Evolutionary conservation across 1,140 invertebrate genomes (phyloP).

Genomic region (Listronotus bonariensis): DNA sequence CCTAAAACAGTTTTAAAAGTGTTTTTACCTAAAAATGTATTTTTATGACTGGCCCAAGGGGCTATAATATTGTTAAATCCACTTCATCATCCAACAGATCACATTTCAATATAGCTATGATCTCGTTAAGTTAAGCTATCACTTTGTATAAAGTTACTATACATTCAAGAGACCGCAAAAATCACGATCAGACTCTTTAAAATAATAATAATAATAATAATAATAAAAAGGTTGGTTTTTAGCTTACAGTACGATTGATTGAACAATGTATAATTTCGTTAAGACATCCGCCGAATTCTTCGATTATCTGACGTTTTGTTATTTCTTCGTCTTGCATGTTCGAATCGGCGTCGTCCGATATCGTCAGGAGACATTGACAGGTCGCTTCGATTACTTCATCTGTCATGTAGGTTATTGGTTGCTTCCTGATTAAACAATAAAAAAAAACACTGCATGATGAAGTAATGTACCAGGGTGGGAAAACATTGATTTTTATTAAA

Average conservation of each 20-base stretch:
- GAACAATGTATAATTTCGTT: slow-evolving; percentile 83
- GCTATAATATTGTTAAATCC: too few relatives aligned
- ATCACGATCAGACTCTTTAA: not conserved
- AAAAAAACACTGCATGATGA: too few relatives aligned
- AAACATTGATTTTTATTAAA: too few relatives aligned
- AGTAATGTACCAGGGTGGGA: too few relatives aligned
- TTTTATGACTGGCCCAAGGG: too few relatives aligned
- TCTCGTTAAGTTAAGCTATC: slow-evolving; percentile 2
- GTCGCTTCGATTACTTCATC: slow-evolving; percentile 95
- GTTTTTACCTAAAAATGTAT: too few relatives aligned
- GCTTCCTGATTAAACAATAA: too few relatives aligned
- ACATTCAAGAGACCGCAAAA: not conserved
- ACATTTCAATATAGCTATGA: not conserved
- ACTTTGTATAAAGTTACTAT: not conserved
- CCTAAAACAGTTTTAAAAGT: too few relatives aligned
- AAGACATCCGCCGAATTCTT: slow-evolving; percentile 94
- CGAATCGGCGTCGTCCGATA: slow-evolving; percentile 82
- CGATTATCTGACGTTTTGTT: slow-evolving; percentile 82
- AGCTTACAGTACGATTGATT: slow-evolving; percentile 37
- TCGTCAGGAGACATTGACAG: slow-evolving; percentile 90
- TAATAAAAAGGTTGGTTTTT: not conserved
- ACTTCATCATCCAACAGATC: too few relatives aligned
- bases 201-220: slow-evolving; percentile 2
- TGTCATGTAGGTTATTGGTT: slow-evolving; percentile 88
- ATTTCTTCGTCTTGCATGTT: slow-evolving; percentile 69